Evolutionary conservation across 1,140 invertebrate genomes (phyloP).

Genomic region (Augochlora pura): DNA sequence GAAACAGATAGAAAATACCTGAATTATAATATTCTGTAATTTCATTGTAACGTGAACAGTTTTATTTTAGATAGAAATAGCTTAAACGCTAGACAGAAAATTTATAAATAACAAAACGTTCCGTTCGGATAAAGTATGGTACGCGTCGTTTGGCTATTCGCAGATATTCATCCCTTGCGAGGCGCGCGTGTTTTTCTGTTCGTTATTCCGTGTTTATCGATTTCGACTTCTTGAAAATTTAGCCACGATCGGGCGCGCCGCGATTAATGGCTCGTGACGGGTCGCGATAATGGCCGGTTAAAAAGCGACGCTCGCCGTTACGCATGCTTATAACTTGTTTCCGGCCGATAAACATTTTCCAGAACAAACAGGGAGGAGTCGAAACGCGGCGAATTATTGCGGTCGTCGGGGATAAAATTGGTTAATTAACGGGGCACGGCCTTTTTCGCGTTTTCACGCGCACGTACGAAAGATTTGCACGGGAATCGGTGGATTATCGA

Average conservation of each 20-base stretch:
- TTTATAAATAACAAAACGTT: too few relatives aligned
- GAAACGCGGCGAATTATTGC: conserved; percentile 4
- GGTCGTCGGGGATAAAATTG: conserved; percentile 1
- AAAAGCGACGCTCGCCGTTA: neutral
- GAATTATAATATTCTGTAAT: too few relatives aligned
- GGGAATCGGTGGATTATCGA: neutral
- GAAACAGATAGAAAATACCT: too few relatives aligned
- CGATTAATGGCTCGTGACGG: neutral
- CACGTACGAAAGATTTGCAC: neutral
- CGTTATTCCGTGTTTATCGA: neutral
- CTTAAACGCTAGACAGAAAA: too few relatives aligned
- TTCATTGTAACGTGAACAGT: too few relatives aligned
- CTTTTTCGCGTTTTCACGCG: conserved; percentile 8
- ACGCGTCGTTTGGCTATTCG: too few relatives aligned
- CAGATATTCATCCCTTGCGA: too few relatives aligned
- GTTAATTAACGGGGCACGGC: conserved; percentile 6
- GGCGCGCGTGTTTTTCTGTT: neutral
- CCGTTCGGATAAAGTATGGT: too few relatives aligned
- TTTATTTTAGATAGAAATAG: too few relatives aligned
- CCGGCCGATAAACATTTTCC: conserved; percentile 8
- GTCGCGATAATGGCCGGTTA: neutral
- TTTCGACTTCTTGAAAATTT: neutral
- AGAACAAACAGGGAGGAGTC: conserved; percentile 4
- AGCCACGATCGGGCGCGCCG: neutral
- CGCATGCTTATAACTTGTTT: conserved; percentile 9